Base-by-base conservation (phyloP, 2,797 vertebrate genomes). In the Oryzias sinensis region DNA sequence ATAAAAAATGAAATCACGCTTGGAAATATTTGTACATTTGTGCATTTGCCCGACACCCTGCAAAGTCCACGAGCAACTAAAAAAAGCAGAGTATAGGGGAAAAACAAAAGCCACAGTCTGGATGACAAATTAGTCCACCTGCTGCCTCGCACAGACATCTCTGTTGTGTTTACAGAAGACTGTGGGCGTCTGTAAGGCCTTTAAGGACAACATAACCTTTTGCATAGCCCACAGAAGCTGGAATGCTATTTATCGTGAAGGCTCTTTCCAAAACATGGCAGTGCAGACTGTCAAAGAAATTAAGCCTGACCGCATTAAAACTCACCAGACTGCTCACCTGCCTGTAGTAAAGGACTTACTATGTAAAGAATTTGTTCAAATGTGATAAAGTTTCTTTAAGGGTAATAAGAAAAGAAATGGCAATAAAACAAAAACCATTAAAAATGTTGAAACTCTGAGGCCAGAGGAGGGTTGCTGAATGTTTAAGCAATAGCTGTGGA, bases 141-240 rank as follows among this genome's bases (percentile, higher is more conserved):
- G 87, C 83, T 71, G 47, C 79, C 61, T 70, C 62, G 68, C 59
- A 52, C 63, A 76, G 57, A 79, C 65, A 24, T 81, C 74, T 82
- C 80, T 49, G 37, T 73, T 74, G 62, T 88, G 82, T 87, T 88
- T 88, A 85, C 71, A 80, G 62, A 79, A 61, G 68, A 63, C 69
- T 18, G 55, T 20, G 46, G 76, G 71, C 80, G 59, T 72, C 79
- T 83, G 85, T 84, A 80, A 83, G 18, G 74, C 73, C 69, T 80
- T 74, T 77, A 82, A 82, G 84, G 81, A 83, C 79, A 86, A 82
- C 79, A 71, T 80, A 81, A 81, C 84, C 79, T 83, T 83, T 82
- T 16, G 42, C 29, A 50, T 54, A 24, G 68, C 70, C 52, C 72
- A 77, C 83, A 82, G 74, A 80, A 78, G 57, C 60, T 60, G 82